Evolutionary conservation across 1,140 invertebrate species (phyloP).

Genomic region (Leptonema lineaticorne): DNA sequence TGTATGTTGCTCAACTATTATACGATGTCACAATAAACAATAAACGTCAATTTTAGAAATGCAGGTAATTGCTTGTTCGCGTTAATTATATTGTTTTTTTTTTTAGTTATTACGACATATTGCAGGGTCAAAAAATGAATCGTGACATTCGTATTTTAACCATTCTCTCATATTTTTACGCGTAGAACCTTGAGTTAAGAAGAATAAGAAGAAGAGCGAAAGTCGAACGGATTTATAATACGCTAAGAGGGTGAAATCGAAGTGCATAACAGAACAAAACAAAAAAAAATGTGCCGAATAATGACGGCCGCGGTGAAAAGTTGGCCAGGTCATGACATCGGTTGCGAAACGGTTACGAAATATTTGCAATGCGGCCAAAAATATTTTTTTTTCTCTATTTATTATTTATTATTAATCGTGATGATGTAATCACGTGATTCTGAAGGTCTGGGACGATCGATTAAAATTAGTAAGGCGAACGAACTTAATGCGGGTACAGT

Average conservation of each 20-base stretch:
- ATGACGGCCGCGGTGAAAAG: background rate
- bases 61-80: background rate
- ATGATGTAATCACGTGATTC: background rate
- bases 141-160: background rate
- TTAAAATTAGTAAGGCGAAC: background rate
- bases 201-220: too few relatives aligned
- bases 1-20: too few relatives aligned
- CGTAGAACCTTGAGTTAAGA: too few relatives aligned
- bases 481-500: too few relatives aligned
- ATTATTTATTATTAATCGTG: slow-evolving; percentile 3
- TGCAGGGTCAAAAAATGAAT: too few relatives aligned
- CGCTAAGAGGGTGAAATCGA: too few relatives aligned
- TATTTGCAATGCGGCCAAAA: background rate
- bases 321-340: slow-evolving; percentile 1
- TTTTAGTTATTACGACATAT: too few relatives aligned
- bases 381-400: too few relatives aligned
- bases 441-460: background rate
- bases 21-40: slow-evolving; percentile 5
- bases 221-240: too few relatives aligned
- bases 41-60: background rate
- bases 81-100: slow-evolving; percentile 5
- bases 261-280: too few relatives aligned
- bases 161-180: too few relatives aligned
- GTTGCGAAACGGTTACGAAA: background rate
- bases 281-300: too few relatives aligned